Evolutionary conservation across 2,113 vertebrate species (phyloP), one percentile per base, ranked within the genome.

Genomic region (Morone chrysops): DNA sequence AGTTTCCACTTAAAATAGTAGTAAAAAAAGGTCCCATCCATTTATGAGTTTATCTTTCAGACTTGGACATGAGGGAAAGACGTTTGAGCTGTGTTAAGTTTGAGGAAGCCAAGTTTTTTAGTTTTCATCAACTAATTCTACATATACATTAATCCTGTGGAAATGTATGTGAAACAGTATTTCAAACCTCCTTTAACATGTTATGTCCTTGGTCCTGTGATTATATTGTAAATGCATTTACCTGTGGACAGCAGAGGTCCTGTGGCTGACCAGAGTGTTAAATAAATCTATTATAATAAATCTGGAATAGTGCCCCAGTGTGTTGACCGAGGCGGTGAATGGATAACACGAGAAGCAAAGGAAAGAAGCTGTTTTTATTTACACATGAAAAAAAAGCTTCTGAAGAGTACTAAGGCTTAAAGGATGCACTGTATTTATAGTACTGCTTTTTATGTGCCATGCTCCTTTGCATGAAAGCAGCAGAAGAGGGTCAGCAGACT

Each of bases 391-490:
- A 25, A 25, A 66, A 72, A 36, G 14, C 61, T 62, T 45, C 22
- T 1, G 25, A 40, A n/a, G 45, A 54, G 20, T 4, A 2, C 31
- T 4, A 14, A 18, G 61, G 57, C 48, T 76, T 14, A 78, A 80
- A 69, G 45, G 70, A 54, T 78, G 66, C 67, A 38, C 17, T 82
- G 71, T 47, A 25, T 77, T 80, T 65, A 17, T 11, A 31, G 53
- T 31, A 4, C 62, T 41, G 47, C n/a, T 67, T 71, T 54, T 53
- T 67, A 62, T 36, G 6, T 38, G 53, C 73, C 25, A n/a, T 12
- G 31, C 62, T 70, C 8, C 13, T 0, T 70, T 50, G 54, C 79
- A 67, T 63, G 13, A 69, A 71, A 77, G 56, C 53, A n/a, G 10
- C 67, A 47, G 40, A 62, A 11, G 57, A 45, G 41, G n/a, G 31